These are phyloP conservation scores for Thamnophis sirtalis DNA, from an alignment of 2,113 vertebrate species.

Conservation along the genomic window DNA sequence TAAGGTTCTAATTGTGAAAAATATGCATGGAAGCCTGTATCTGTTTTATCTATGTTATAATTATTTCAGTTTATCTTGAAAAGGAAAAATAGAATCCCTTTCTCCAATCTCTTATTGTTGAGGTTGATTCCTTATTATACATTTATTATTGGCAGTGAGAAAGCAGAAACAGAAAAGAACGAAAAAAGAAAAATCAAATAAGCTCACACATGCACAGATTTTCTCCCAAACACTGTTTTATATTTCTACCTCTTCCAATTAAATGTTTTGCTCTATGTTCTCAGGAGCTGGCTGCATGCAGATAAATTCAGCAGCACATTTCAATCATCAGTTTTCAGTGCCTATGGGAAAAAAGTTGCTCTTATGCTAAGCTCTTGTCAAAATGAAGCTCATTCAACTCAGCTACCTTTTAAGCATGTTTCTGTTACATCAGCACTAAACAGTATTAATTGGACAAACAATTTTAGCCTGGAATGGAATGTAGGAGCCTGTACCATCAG, in stretches of 20 bases:
- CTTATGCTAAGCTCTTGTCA: constrained; percentile 57
- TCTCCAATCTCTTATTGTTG: neutral
- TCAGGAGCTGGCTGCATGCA: constrained; percentile 37
- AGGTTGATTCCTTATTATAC: constrained; percentile 48
- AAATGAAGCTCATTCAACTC: constrained; percentile 48
- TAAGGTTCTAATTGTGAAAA: neutral
- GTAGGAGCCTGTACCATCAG: constrained; percentile 62
- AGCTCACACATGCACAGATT: neutral
- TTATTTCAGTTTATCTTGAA: neutral
- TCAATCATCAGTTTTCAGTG: constrained; percentile 55
- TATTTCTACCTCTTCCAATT: constrained; percentile 38
- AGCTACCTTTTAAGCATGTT: constrained; percentile 51
- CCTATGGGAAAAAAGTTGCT: constrained; percentile 41
- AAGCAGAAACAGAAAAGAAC: neutral
- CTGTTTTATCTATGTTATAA: neutral
- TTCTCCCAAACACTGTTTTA: constrained; percentile 41
- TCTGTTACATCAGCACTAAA: constrained; percentile 56
- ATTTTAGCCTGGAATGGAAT: constrained; percentile 67
- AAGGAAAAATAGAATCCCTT: neutral
- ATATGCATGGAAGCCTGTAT: neutral
- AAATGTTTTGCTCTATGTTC: constrained; percentile 40
- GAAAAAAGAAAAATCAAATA: constrained; percentile 10
- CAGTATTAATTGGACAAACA: constrained; percentile 65
- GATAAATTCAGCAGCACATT: constrained; percentile 42
- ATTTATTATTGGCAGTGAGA: constrained; percentile 49